phyloP scores from a whole-genome alignment of 1,140 invertebrate species.

The Drosophila littoralis region DNA sequence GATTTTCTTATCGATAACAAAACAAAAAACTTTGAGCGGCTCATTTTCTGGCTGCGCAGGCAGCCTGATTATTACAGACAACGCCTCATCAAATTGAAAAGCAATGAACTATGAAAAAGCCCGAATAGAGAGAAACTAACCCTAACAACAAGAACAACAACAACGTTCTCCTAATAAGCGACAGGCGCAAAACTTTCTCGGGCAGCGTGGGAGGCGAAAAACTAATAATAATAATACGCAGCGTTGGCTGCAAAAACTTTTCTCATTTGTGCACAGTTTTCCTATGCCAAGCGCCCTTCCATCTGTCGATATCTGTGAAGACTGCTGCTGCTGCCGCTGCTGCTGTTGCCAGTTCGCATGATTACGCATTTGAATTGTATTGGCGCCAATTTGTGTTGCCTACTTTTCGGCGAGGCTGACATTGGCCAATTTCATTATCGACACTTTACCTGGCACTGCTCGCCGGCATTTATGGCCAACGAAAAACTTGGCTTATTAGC shows the following conservation, averaged over 20 bases:
- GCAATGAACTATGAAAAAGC: slow-evolving; percentile 83
- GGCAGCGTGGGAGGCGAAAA: slow-evolving; percentile 52
- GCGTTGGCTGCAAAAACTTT: slow-evolving; percentile 70
- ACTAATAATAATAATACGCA: slow-evolving; percentile 80
- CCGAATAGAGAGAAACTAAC: slow-evolving; percentile 38
- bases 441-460: slow-evolving; percentile 35
- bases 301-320: slow-evolving; percentile 6
- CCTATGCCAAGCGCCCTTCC: not conserved
- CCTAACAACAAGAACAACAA: slow-evolving; percentile 37
- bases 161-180: slow-evolving; percentile 40
- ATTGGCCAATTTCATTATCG: slow-evolving; percentile 49
- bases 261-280: slow-evolving; percentile 72
- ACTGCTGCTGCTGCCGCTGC: slow-evolving; percentile 6
- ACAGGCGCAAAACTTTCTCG: slow-evolving; percentile 57
- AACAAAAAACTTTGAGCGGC: slow-evolving; percentile 57
- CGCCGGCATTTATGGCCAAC: slow-evolving; percentile 21
- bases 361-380: slow-evolving; percentile 81
- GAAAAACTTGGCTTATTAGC: slow-evolving; percentile 46
- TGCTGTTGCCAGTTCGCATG: slow-evolving; percentile 55
- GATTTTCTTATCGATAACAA: slow-evolving; percentile 14
- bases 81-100: slow-evolving; percentile 84
- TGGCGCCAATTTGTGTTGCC: slow-evolving; percentile 44
- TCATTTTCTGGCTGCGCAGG: slow-evolving; percentile 63
- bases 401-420: slow-evolving; percentile 4
- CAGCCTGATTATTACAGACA: slow-evolving; percentile 81